Conservation (phyloP, 1,140 invertebrate species). For the Trachymyrmex cornetzi region DNA sequence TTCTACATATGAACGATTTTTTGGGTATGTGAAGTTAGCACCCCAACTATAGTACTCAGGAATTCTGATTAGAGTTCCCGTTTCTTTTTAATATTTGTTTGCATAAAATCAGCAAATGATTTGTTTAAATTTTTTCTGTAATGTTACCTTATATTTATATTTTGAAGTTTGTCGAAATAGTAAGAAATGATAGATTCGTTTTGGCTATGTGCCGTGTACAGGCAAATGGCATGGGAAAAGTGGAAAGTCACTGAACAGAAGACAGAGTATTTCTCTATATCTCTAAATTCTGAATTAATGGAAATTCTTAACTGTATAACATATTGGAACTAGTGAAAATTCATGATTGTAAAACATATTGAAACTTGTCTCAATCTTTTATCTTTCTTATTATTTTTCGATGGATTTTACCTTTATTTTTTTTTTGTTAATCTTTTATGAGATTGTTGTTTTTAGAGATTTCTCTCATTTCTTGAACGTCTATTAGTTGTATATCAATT, state of each 20-base stretch:
- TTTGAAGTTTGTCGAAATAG: constrained; percentile 70
- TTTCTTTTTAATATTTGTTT: not conserved
- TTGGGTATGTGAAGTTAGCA: too few relatives aligned
- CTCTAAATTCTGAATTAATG: constrained; percentile 67
- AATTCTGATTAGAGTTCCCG: too few relatives aligned
- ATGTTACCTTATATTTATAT: constrained; percentile 71
- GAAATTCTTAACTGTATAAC: constrained; percentile 1
- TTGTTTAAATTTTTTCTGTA: not conserved
- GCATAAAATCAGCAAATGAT: not conserved
- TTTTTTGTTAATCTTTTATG: not conserved
- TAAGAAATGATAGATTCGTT: constrained; percentile 77
- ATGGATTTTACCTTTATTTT: constrained; percentile 51
- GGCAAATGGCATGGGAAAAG: not conserved
- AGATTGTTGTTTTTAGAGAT: not conserved
- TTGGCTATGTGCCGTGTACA: constrained; percentile 71
- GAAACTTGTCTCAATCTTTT: not conserved
- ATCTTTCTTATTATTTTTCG: constrained; percentile 14
- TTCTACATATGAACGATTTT: too few relatives aligned
- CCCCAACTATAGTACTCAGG: too few relatives aligned
- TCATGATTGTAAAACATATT: not conserved
- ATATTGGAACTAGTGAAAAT: constrained; percentile 57
- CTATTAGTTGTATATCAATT: not conserved
- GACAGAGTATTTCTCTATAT: constrained; percentile 36
- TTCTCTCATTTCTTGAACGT: not conserved
- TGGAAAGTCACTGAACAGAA: constrained; percentile 50